Base-by-base conservation (phyloP, 2,888 invertebrate genomes). In the Coronaproctus castanopsis region DNA sequence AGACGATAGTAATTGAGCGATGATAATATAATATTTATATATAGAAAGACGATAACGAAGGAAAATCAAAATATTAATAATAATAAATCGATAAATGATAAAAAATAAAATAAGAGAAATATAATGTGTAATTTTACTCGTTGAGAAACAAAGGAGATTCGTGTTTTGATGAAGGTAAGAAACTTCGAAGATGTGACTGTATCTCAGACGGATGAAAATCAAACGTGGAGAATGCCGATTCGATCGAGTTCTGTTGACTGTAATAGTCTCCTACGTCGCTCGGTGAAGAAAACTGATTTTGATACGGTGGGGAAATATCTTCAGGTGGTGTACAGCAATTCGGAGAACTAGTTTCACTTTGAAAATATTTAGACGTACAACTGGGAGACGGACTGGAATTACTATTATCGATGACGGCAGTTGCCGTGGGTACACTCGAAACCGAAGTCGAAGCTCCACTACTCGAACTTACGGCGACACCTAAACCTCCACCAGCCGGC, bases 171-270 rank as follows among this genome's bases (percentile, higher is more conserved):
- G 58, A 58, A 21, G 58, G 58, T 49, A 58, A 49, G 49, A 58
- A 58, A 24, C 58, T 58, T 19, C 58, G 58, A 24, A 58, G 49
- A 54, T 58, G 58, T 22, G 58, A 58, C 53, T 58, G 58, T 54
- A 58, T 58, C 49, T 58, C 58, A 49, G 58, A 58, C 54, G 58
- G 58, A 49, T 58, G 58, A 49, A 58, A 58, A 54, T 58, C 58
- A 18, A 54, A 58, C 3, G 58, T 58, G 58, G 53, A 54, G 50
- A 58, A 58, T 3, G 58, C 58, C 18, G 58, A 58, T 54, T 58
- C 58, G 20, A 58, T 48, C 36, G 58, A 58, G 49, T 54, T 58
- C 57, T 57, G 57, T 36, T 36, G 36, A 54, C 58, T 58, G 36
- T 58, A 58, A 21, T 58, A 58, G 36, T 14, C 36, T 22, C 58